These are phyloP conservation scores for Crepidodera aurea DNA, from an alignment of 2,888 invertebrate genomes.

Conservation along the genomic window DNA sequence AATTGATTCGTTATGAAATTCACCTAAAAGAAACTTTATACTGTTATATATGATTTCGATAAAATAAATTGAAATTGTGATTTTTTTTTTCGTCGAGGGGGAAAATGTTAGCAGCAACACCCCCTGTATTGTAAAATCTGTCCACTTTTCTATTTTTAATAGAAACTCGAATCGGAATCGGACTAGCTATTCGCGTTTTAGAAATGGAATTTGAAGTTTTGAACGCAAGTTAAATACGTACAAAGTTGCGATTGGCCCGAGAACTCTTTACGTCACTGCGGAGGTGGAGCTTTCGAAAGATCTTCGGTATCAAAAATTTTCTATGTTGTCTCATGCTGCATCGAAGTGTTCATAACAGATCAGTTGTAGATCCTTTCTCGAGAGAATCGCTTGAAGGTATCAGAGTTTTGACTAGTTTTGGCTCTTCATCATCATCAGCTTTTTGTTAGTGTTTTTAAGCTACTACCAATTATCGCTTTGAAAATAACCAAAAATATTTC, in stretches of 20 bases:
- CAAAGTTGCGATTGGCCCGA: constrained; percentile 54
- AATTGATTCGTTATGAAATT: no score
- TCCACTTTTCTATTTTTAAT: constrained; percentile 10
- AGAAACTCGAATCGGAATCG: background rate
- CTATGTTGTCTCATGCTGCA: constrained; percentile 57
- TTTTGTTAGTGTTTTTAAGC: constrained; percentile 27
- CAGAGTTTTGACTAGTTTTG: no score
- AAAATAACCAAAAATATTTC: constrained; percentile 10
- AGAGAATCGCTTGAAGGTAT: constrained; percentile 19
- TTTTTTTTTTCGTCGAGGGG: no score
- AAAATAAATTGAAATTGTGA: no score
- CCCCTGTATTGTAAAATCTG: background rate
- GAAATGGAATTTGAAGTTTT: constrained; percentile 36
- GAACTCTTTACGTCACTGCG: constrained; percentile 54
- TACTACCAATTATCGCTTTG: constrained; percentile 33
- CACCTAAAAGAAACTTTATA: no score
- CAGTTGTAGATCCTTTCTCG: constrained; percentile 14
- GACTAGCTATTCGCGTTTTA: constrained; percentile 7
- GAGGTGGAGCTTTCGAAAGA: constrained; percentile 54
- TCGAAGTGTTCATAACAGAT: constrained; percentile 53
- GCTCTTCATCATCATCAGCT: no score
- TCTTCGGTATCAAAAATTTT: constrained; percentile 51
- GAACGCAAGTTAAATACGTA: constrained; percentile 44
- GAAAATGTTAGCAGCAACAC: background rate
- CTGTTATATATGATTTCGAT: no score